These are phyloP conservation scores for Eolophus roseicapilla DNA, from an alignment of 2,113 vertebrate species.

Conservation along the genomic window DNA sequence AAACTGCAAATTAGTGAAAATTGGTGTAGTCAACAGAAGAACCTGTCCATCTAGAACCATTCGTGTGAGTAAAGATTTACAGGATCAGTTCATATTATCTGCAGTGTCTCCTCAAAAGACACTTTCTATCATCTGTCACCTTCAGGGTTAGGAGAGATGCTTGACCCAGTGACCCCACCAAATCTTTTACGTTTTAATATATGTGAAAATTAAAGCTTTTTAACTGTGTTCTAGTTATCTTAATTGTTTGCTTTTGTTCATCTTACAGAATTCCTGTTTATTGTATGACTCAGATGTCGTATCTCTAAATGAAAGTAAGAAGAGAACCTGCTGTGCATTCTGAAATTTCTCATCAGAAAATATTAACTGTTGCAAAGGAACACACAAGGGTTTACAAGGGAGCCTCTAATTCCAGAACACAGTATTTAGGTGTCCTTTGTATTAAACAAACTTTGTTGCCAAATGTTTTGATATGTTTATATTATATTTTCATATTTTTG, in stretches of 20 bases:
- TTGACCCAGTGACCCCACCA: not conserved
- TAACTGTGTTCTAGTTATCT: not conserved
- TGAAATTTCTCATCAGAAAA: conserved; percentile 43
- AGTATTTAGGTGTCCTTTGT: not conserved
- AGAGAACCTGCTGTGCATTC: conserved; percentile 60
- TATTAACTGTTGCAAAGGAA: not conserved
- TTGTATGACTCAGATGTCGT: conserved; percentile 55
- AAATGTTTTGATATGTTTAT: conserved; percentile 21
- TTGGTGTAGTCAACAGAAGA: not conserved
- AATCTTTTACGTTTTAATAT: not conserved
- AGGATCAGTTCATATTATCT: not conserved
- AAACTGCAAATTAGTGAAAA: not conserved
- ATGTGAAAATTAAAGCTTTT: not conserved
- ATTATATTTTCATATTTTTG: conserved; percentile 41
- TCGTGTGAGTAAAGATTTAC: not conserved
- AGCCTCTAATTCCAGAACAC: not conserved
- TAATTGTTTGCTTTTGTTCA: conserved; percentile 37
- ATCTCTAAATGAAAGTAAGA: conserved; percentile 45
- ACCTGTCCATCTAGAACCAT: not conserved
- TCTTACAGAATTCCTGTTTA: conserved; percentile 56
- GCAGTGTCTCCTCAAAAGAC: not conserved
- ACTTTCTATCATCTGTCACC: not conserved
- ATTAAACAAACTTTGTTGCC: not conserved
- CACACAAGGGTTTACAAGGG: not conserved
- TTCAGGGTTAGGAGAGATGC: not conserved